Conservation (phyloP, 1,140 invertebrate genomes). For the Aphaenogaster rudis region DNA sequence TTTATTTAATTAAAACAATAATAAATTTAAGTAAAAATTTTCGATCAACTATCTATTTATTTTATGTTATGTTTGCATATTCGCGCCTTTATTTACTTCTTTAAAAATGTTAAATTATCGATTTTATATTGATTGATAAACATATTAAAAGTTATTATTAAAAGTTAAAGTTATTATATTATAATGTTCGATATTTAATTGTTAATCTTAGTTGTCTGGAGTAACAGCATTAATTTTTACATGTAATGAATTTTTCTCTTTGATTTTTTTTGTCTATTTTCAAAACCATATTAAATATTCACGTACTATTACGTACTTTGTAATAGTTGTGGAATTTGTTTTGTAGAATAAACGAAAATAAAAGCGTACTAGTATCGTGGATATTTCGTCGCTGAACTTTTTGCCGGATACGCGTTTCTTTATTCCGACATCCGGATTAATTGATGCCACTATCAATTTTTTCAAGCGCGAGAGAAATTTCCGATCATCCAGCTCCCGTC, state of each 20-base stretch:
- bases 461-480: constrained; percentile 61
- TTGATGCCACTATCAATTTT: constrained; percentile 70
- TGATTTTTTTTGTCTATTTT: not conserved
- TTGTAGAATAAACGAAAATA: constrained; percentile 31
- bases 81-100: not conserved
- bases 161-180: not conserved
- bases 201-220: not conserved
- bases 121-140: not conserved
- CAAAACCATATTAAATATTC: not conserved
- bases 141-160: too few species aligned
- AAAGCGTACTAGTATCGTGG: constrained; percentile 40
- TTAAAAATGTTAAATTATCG: not conserved
- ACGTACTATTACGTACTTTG: constrained; percentile 31
- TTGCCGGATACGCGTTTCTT: constrained; percentile 40
- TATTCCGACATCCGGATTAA: constrained; percentile 73
- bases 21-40: not conserved
- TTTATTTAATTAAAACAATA: not conserved
- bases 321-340: not conserved
- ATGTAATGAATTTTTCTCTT: too few species aligned
- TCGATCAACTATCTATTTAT: not conserved
- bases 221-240: not conserved
- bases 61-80: not conserved
- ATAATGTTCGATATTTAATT: not conserved
- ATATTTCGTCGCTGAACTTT: constrained; percentile 46
- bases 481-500: constrained; percentile 55